Percentiles rank a stretch among this genome's conserved stretches.
Evolutionary conservation across 2,888 invertebrate species (phyloP).

Genomic region (Elmis aenea): DNA sequence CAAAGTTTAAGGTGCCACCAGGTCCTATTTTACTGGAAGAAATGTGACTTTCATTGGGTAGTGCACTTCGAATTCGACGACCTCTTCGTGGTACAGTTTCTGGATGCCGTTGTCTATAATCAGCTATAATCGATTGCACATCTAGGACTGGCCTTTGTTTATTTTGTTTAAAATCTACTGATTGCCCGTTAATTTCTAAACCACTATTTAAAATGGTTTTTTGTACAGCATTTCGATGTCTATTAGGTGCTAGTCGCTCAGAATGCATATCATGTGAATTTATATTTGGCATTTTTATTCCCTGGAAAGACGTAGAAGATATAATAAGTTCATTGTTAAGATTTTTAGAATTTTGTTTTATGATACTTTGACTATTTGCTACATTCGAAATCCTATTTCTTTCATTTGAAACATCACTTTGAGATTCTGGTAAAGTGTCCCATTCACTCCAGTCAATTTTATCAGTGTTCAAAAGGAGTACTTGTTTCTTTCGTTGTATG

Average conservation of each 20-base stretch:
- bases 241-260: conserved; percentile 12
- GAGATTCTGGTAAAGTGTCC: conserved; percentile 24
- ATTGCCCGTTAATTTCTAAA: conserved; percentile 52
- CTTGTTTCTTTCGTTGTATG: conserved; percentile 64
- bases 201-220: conserved; percentile 36
- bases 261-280: conserved; percentile 3
- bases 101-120: conserved; percentile 71
- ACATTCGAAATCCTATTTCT: conserved; percentile 16
- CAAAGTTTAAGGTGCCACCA: conserved; percentile 36
- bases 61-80: conserved; percentile 55
- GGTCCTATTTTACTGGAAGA: conserved; percentile 33
- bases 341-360: conserved; percentile 28
- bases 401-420: conserved; percentile 23
- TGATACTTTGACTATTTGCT: conserved; percentile 25
- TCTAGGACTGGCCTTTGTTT: conserved; percentile 75
- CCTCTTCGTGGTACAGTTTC: conserved; percentile 67
- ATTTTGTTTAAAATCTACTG: conserved; percentile 52
- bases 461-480: conserved; percentile 43
- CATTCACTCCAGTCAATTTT: conserved; percentile 25
- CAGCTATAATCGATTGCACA: conserved; percentile 77
- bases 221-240: conserved; percentile 19
- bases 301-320: conserved; percentile 18
- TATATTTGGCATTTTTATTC: conserved; percentile 12
- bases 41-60: conserved; percentile 37
- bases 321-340: conserved; percentile 18